Evolutionary conservation across 2,797 vertebrate genomes (phyloP), one percentile per base, ranked within the genome.

Genomic region (Bothrops alternatus): DNA sequence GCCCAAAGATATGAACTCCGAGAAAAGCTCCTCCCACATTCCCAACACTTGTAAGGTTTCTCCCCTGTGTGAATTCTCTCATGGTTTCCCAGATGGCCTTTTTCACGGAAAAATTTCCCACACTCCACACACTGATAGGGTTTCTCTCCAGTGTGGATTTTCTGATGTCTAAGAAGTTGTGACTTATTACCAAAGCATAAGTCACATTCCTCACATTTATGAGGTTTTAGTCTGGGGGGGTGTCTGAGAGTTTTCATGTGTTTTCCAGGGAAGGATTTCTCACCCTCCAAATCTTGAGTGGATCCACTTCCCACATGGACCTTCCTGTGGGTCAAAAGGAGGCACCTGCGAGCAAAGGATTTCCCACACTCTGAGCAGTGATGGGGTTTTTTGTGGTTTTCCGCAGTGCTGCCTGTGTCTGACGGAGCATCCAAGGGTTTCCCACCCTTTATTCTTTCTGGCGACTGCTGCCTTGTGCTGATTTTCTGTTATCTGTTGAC

Each of bases 141-240:
- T n/a, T 47, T 89, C 13, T 92, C 91, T 1, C 91, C 91, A 2
- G 91, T 92, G 87, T 90, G 92, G 47, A 90, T 86, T 90, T 89
- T 86, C 88, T 57, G 88, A 25, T 92, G 92, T 13, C 1, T 32
- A 11, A 12, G 18, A 23, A 88, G 87, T 6, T 7, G 0, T 18
- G 32, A 88, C n/a, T 1, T 58, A 12, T 13, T 56, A 32, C 8
- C 6, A 12, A 65, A 65, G 63, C 4, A 2, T 65, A 65, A 14
- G 12, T 65, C 28, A 65, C 63, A 65, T n/a, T 65, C 28, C 13
- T 65, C 25, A 61, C 60, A 61, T 61, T 61, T 26, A 61, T 61
- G 6, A 28, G 28, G 26, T n/a, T n/a, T 65, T n/a, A 14, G 1
- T 28, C 28, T 65, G 3, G 63, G 11, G 28, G 28, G 12, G 63